Conservation (phyloP, 2,113 vertebrate genomes). For the Crotalus helleri region DNA sequence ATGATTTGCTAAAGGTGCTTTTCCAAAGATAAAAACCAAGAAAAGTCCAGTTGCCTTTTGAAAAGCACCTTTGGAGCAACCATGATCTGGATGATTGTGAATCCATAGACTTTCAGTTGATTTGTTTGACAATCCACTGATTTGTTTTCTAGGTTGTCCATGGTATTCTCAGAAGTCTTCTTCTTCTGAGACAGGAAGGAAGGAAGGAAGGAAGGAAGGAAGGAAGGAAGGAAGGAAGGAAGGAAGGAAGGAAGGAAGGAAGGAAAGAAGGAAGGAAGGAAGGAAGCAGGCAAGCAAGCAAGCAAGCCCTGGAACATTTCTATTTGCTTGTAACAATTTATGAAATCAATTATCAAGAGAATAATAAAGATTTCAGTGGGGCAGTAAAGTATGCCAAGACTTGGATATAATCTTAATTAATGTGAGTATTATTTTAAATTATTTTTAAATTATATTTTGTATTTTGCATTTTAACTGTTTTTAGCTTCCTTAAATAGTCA, state of each 20-base stretch:
- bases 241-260: neutral
- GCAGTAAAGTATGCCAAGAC: neutral
- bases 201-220: no score
- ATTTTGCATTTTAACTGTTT: neutral
- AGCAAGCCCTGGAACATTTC: no score
- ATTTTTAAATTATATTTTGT: neutral
- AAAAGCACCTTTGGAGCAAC: no score
- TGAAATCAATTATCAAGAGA: neutral
- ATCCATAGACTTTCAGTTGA: neutral
- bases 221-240: no score
- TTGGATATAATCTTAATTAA: neutral
- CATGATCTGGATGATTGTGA: no score
- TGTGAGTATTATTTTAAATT: neutral
- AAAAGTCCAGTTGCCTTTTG: no score
- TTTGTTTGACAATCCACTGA: neutral
- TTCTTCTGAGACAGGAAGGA: neutral
- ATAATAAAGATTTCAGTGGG: neutral
- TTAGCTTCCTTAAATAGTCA: neutral
- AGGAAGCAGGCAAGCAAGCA: no score
- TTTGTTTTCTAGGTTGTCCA: neutral
- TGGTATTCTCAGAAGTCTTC: no score
- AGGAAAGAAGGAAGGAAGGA: neutral
- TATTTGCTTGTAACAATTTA: neutral
- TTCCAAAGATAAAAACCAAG: no score
- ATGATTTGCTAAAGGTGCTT: no score